These are phyloP conservation scores for Apamea epomidion DNA, from an alignment of 2,888 invertebrate genomes.

Conservation along the genomic window DNA sequence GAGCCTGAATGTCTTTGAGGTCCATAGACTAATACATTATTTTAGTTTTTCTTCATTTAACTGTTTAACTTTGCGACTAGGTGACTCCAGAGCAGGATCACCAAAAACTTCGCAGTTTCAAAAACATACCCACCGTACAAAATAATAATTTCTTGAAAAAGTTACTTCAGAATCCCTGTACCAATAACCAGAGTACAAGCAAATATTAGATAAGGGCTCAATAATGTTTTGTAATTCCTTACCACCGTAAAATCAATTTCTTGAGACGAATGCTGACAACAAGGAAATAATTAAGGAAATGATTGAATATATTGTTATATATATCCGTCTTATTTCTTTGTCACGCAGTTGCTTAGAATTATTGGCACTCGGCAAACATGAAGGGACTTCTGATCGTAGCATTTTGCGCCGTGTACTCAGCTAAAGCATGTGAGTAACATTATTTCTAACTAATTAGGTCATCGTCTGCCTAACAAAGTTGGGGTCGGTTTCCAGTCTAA, in stretches of 20 bases:
- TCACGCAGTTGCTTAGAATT: conserved; percentile 25
- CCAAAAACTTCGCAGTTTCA: not conserved
- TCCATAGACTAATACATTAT: not conserved
- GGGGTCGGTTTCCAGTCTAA: not conserved
- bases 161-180: not conserved
- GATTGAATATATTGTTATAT: conserved; percentile 30
- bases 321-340: conserved; percentile 3
- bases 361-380: conserved; percentile 37
- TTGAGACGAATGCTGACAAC: conserved; percentile 40
- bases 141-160: not conserved
- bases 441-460: not conserved
- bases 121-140: not conserved
- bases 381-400: conserved; percentile 36
- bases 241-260: conserved; percentile 44
- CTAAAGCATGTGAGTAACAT: conserved; percentile 50
- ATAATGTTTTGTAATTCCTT: conserved; percentile 16
- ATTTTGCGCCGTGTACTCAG: conserved; percentile 38
- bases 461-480: not conserved
- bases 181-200: conserved; percentile 39
- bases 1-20: not conserved
- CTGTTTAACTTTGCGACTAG: not conserved
- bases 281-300: conserved; percentile 18
- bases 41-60: not conserved
- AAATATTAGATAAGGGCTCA: conserved; percentile 19
- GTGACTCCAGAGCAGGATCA: too few relatives aligned